Evolutionary conservation across 2,113 vertebrate genomes (phyloP), one percentile per base, ranked within the genome.

Genomic region (Alouatta palliata): DNA sequence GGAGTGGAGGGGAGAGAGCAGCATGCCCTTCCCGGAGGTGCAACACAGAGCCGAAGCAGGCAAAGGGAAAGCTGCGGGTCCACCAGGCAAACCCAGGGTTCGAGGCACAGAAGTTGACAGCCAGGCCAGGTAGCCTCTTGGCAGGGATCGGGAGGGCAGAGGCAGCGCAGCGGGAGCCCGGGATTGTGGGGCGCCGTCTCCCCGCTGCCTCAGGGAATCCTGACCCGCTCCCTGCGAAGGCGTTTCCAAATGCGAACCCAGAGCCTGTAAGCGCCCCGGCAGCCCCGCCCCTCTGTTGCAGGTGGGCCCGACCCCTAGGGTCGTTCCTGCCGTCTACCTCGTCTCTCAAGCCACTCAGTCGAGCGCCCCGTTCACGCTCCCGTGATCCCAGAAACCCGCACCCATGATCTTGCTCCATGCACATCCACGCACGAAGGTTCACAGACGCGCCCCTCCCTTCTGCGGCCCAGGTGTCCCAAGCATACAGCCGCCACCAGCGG

Each of bases 261-360:
- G 81, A 75, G 35, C 58, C 89, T 11, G 7, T 5, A 76, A 71
- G 64, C 9, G 10, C 3, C 17, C 35, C 2, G 47, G 43, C 37
- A 93, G 75, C 61, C 73, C 96, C 64, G 12, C 52, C 85, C 77
- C 45, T 64, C 47, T 64, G 85, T 40, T 37, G 0, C 64, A 45
- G 94, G 91, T 94, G 96, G 83, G 80, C 81, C 5, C 2, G 35
- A n/a, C n/a, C 35, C 70, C 68, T 86, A 10, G 56, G 56, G 37
- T 81, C 92, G 32, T 83, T 35, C 52, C 14, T 35, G n/a, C 1
- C 20, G 40, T 35, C 68, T 37, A 25, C n/a, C 25, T 77, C 20
- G 32, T 8, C 40, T 27, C 17, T 35, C 52, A 40, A 52, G 25
- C 20, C 81, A 79, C 84, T n/a, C 11, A 27, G 43, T 66, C 23